Evolutionary conservation across 2,113 vertebrate species (phyloP).

Genomic region (Microcebus lehilahytsara): DNA sequence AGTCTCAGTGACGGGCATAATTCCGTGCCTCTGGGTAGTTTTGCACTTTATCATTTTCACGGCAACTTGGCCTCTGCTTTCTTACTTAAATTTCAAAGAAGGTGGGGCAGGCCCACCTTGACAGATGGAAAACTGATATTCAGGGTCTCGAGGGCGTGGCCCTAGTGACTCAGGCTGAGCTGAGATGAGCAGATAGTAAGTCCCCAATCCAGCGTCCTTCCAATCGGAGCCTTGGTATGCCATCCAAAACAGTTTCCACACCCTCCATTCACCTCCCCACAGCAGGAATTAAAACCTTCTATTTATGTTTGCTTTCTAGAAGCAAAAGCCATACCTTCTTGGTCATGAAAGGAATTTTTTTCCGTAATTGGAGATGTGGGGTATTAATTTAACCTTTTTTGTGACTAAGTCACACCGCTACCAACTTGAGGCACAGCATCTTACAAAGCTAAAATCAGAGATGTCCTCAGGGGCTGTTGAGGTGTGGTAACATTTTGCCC

Average conservation of each 20-base stretch:
- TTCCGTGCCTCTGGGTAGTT: neutral
- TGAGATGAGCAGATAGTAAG: too few relatives aligned
- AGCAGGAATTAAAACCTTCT: neutral
- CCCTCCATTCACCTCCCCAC: neutral
- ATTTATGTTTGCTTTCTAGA: neutral
- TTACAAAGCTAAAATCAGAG: neutral
- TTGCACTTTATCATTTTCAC: neutral
- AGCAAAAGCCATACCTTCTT: neutral
- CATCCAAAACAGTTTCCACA: neutral
- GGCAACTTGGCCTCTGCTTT: neutral
- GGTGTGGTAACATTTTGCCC: neutral
- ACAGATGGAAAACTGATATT: neutral
- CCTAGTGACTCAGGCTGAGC: neutral
- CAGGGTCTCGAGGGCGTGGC: neutral
- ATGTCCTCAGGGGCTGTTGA: neutral
- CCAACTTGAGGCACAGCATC: neutral
- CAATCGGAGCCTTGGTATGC: neutral
- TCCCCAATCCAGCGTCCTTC: neutral
- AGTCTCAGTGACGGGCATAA: neutral
- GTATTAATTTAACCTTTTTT: neutral
- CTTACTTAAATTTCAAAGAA: conserved; percentile 42
- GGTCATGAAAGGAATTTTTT: neutral
- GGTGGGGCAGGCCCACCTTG: neutral
- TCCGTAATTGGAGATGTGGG: neutral
- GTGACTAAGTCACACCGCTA: neutral